Evolutionary conservation across 2,888 invertebrate genomes (phyloP), one percentile per base, ranked within the genome.

Genomic region (Leptura quadrifasciata): DNA sequence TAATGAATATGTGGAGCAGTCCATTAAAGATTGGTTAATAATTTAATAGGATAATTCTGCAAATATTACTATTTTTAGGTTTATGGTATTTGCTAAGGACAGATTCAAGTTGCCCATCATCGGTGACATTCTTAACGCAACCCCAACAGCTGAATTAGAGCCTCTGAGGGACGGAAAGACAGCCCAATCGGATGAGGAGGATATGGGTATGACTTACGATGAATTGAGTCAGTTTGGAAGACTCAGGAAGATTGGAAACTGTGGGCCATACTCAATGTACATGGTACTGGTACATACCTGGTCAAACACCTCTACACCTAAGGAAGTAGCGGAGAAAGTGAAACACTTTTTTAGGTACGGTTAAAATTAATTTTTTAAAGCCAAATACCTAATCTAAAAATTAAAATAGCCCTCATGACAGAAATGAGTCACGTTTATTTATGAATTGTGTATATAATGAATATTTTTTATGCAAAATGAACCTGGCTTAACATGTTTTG

Each of bases 191-290:
- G 98, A 98, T 88, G 98, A 99, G 89, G 94, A 94, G 79, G 97
- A 97, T 86, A 97, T 97, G 97, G 97, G 98, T 10, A 97, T 99
- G 97, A 98, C 98, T 0, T 99, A 99, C 87, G 94, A 93, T 0
- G 99, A 99, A 87, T 91, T 99, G 35, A 94, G 95, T 2, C 91
- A 94, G 80, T 98, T 96, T 88, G 99, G 99, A 0, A 91, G 80
- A 58, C 90, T 99, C 65, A 91, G 99, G 65, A 98, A 98, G 85
- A 94, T 94, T 64, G 90, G 93, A 27, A 92, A 92, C 79, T 96
- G 96, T 87, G 99, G 99, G 0, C 99, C 99, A 0, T 98, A 94
- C 89, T 96, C 97, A 76, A 99, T 99, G 98, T 99, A 97, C 90
- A 95, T 96, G 86, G 96, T 96, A 82, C 91, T 99, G 20, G 92